Percentiles rank a stretch among this genome's conserved stretches.
These are phyloP conservation scores for Mylabris phalerata DNA, from an alignment of 1,140 invertebrate species.

Conservation along the genomic window DNA sequence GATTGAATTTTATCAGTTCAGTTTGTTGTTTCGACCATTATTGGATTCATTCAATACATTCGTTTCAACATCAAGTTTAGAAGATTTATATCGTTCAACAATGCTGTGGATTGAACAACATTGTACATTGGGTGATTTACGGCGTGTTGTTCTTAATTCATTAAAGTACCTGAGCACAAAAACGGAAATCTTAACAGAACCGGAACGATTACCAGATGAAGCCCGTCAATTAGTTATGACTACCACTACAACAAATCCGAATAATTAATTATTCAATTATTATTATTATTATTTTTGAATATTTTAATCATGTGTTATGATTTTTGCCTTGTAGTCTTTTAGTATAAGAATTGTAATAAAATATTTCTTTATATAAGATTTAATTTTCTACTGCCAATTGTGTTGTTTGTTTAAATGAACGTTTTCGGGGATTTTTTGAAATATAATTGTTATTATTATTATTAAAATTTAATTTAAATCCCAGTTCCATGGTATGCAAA, in stretches of 20 bases:
- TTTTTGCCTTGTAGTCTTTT: neutral
- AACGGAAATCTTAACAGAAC: slow-evolving; percentile 88
- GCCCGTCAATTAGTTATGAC: slow-evolving; percentile 55
- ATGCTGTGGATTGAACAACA: slow-evolving; percentile 93
- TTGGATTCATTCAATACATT: slow-evolving; percentile 84
- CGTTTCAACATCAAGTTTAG: slow-evolving; percentile 83
- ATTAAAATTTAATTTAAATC: no score
- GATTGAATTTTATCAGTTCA: slow-evolving; percentile 61
- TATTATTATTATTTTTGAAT: neutral
- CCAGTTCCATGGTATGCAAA: slow-evolving; percentile 89
- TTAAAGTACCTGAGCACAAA: slow-evolving; percentile 83
- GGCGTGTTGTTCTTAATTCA: slow-evolving; percentile 88
- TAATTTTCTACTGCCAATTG: no score
- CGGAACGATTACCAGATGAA: slow-evolving; percentile 80
- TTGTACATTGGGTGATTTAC: slow-evolving; percentile 86
- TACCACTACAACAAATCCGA: slow-evolving; percentile 7
- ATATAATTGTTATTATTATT: no score
- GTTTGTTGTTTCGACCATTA: slow-evolving; percentile 79
- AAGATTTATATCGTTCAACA: slow-evolving; percentile 87
- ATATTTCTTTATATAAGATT: neutral
- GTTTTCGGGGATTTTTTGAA: no score
- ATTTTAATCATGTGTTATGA: neutral
- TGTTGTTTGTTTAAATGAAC: no score
- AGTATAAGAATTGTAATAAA: neutral
- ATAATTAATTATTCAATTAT: neutral